Conservation (phyloP, 2,888 invertebrate species). For the Brachypterus glaber region DNA sequence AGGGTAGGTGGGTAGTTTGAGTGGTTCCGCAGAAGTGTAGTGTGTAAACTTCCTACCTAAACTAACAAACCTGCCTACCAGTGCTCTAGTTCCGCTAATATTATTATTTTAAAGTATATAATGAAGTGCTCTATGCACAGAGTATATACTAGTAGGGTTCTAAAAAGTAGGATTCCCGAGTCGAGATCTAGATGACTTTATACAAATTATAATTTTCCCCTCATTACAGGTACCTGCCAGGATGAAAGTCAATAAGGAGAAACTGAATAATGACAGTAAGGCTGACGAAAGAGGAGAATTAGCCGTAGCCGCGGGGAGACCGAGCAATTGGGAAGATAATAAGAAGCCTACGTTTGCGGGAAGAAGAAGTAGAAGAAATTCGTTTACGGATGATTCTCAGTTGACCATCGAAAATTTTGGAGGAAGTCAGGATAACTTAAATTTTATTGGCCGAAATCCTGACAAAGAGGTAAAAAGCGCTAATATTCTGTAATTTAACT, state of each 20-base stretch:
- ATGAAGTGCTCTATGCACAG: too few relatives aligned
- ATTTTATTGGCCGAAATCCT: conserved; percentile 73
- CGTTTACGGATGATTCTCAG: conserved; percentile 78
- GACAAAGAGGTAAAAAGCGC: conserved; percentile 57
- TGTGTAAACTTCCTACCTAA: too few relatives aligned
- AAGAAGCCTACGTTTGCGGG: conserved; percentile 68
- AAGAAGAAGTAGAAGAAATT: conserved; percentile 74
- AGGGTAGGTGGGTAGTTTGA: too few relatives aligned
- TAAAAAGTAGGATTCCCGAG: too few relatives aligned
- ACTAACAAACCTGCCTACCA: too few relatives aligned
- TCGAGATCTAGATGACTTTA: too few relatives aligned
- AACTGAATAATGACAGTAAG: conserved; percentile 52
- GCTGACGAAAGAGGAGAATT: conserved; percentile 57
- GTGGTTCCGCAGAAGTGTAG: too few relatives aligned
- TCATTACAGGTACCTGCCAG: conserved; percentile 47
- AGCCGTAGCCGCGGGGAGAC: conserved; percentile 70
- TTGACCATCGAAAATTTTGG: conserved; percentile 89
- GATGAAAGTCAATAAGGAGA: conserved; percentile 50
- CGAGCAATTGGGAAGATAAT: conserved; percentile 74
- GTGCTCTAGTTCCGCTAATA: too few relatives aligned
- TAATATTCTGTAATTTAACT: too few relatives aligned
- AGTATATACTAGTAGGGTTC: too few relatives aligned
- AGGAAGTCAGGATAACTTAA: conserved; percentile 81
- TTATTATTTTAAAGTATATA: too few relatives aligned
- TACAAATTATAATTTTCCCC: too few relatives aligned